Evolutionary conservation across 2,888 invertebrate species (phyloP), one percentile per base, ranked within the genome.

Genomic region (Sericinus montela): DNA sequence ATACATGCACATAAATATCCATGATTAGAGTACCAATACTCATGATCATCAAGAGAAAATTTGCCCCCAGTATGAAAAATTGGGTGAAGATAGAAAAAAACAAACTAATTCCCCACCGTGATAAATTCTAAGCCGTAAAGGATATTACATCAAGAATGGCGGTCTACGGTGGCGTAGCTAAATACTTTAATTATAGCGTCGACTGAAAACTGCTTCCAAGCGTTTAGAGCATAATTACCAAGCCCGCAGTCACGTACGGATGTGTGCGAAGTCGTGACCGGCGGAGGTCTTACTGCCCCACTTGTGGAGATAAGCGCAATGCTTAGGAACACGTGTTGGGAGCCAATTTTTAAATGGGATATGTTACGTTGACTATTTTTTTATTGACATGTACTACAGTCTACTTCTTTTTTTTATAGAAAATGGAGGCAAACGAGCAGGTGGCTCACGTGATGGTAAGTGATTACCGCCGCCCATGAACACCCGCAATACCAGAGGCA

Each of bases 241-340:
- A 19, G 28, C 15, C n/a, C 0, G 11, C 35, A 19, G 43, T 32
- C 34, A 35, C 39, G 39, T 39, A 39, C 29, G 44, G 44, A 45
- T 44, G 49, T 35, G 49, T 49, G 49, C 13, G 35, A 49, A 49
- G 44, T 49, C 49, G 49, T 49, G 49, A 49, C 49, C 23, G 44
- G 23, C 35, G 15, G 44, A 44, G 39, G 45, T 49, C 44, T 45
- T 15, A 45, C 35, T 45, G 49, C 34, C 49, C 49, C 28, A 49
- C 49, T 23, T 49, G 28, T 38, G 38, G n/a, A 36, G 38, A 47
- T 40, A 43, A 43, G 30, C 48, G 11, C 29, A 36, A 41, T 37
- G 41, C 16, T 35, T 35, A 32, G 38, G 37, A 32, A 46, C 40
- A 46, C 42, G 45, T 42, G 46, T 39, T 34, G 23, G 29, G 30